phyloP scores from a whole-genome alignment of 1,140 invertebrate species.

The Belonocnema kinseyi region DNA sequence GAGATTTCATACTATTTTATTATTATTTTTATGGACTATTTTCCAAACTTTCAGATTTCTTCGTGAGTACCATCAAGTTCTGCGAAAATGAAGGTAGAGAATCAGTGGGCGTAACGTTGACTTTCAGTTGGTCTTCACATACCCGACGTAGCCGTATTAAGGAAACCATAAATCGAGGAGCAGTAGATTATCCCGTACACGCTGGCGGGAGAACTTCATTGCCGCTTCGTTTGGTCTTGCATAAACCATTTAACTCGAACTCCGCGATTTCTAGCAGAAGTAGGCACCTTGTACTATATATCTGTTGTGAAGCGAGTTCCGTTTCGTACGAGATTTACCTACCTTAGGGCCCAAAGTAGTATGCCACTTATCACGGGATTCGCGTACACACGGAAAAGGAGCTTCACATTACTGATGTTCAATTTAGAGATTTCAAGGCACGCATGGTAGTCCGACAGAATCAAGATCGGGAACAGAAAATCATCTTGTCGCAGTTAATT shows the following conservation, averaged over 20 bases:
- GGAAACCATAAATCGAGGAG: conserved; percentile 72
- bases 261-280: conserved; percentile 72
- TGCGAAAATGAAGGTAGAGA: no score
- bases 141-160: conserved; percentile 67
- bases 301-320: conserved; percentile 69
- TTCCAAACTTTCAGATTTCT: no score
- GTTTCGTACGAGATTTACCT: conserved; percentile 68
- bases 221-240: conserved; percentile 74
- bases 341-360: conserved; percentile 55
- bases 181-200: conserved; percentile 69
- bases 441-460: no score
- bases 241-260: conserved; percentile 75
- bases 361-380: conserved; percentile 49
- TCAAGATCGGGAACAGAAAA: no score
- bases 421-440: conserved; percentile 51
- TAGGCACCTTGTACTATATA: conserved; percentile 70
- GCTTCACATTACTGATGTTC: conserved; percentile 50
- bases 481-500: no score
- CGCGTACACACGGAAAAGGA: conserved; percentile 43
- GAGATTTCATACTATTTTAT: no score
- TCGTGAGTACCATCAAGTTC: no score
- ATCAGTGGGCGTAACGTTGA: no score
- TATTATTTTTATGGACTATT: no score
- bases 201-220: conserved; percentile 71
- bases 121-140: conserved; percentile 50